Evolutionary conservation across 2,888 invertebrate species (phyloP).

Genomic region (Phrixothrix hirtus): DNA sequence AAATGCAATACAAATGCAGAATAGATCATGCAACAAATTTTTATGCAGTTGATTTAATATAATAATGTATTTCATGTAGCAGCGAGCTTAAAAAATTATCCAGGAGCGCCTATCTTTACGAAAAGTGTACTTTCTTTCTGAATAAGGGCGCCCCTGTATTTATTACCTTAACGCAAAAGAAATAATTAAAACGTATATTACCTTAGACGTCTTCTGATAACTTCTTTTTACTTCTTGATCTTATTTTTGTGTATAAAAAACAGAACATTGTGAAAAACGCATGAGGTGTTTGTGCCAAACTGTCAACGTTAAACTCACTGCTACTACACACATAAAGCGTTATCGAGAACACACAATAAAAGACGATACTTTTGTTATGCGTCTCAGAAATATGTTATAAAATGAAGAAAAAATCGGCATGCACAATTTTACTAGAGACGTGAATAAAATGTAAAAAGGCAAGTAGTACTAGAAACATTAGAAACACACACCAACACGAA

Average conservation of each 20-base stretch:
- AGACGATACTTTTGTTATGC: slow-evolving; percentile 11
- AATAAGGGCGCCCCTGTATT: too few relatives aligned
- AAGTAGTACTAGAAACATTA: slow-evolving; percentile 14
- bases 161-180: background rate
- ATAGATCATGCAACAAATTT: slow-evolving; percentile 23
- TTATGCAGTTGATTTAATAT: slow-evolving; percentile 10
- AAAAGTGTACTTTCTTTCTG: too few relatives aligned
- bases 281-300: background rate
- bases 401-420: slow-evolving; percentile 18
- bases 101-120: background rate
- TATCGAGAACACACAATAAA: slow-evolving; percentile 10
- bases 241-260: background rate
- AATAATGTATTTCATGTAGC: slow-evolving; percentile 13
- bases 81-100: slow-evolving; percentile 18
- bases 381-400: slow-evolving; percentile 3
- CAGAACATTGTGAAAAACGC: background rate
- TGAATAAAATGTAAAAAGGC: slow-evolving; percentile 13
- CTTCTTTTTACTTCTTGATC: background rate
- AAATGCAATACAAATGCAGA: slow-evolving; percentile 28
- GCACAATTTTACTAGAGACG: slow-evolving; percentile 12
- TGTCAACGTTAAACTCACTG: slow-evolving; percentile 13
- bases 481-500: slow-evolving; percentile 12
- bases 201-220: background rate
- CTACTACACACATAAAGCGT: slow-evolving; percentile 21
- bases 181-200: background rate